Percentiles rank a stretch among this genome's conserved stretches.
Conservation (phyloP, 2,888 invertebrate species). For the Ophraella communa region DNA sequence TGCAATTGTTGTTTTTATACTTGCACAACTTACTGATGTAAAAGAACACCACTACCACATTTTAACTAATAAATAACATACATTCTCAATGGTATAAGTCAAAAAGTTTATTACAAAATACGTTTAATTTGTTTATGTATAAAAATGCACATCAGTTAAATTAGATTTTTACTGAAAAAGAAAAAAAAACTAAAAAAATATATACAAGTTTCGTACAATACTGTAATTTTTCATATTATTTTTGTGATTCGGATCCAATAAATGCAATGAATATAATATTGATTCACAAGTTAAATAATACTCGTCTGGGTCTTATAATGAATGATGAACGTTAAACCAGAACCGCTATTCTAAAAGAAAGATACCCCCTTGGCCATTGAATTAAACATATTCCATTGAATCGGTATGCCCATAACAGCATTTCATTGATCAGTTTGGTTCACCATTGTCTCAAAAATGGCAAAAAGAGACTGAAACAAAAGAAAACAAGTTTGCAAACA, state of each 20-base stretch:
- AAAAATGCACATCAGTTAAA: too few species aligned
- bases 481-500: slow-evolving; percentile 41
- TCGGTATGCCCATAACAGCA: slow-evolving; percentile 38
- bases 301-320: background rate
- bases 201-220: too few species aligned
- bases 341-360: background rate
- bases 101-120: too few species aligned
- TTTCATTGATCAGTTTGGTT: slow-evolving; percentile 46
- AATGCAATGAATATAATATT: background rate
- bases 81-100: too few species aligned
- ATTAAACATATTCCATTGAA: slow-evolving; percentile 38
- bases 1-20: too few species aligned
- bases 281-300: background rate
- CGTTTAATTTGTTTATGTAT: too few species aligned
- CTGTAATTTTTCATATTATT: too few species aligned
- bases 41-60: too few species aligned
- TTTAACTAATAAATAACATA: too few species aligned
- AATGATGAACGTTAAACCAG: background rate
- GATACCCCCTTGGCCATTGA: slow-evolving; percentile 19
- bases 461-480: slow-evolving; percentile 35
- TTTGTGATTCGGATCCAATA: background rate
- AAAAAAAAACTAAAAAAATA: too few species aligned
- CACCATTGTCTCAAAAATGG: slow-evolving; percentile 44
- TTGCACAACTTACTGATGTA: too few species aligned
- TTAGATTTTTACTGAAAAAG: too few species aligned